Conservation (phyloP, 2,888 invertebrate genomes). For the Pycnomerus fuliginosus region DNA sequence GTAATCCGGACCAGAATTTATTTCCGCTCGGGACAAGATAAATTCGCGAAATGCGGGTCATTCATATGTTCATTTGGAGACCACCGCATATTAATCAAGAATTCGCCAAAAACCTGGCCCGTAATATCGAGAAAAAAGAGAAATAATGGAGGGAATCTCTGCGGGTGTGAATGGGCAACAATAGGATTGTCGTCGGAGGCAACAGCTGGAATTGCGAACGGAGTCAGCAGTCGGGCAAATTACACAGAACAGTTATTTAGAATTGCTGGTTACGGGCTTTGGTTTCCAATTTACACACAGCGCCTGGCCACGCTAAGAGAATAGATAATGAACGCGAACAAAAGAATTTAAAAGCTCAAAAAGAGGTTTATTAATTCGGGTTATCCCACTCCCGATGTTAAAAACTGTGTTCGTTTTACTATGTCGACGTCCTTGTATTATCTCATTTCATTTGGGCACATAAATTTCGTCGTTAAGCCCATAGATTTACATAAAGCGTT, state of each 20-base stretch:
- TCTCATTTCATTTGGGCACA: slow-evolving; percentile 23
- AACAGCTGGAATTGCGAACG: slow-evolving; percentile 20
- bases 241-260: slow-evolving; percentile 34
- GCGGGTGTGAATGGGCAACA: slow-evolving; percentile 26
- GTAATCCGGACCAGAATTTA: too few relatives aligned
- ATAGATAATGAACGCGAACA: slow-evolving; percentile 39
- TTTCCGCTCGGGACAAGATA: too few relatives aligned
- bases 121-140: slow-evolving; percentile 4
- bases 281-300: slow-evolving; percentile 38
- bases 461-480: slow-evolving; percentile 20
- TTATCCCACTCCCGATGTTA: slow-evolving; percentile 14
- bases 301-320: slow-evolving; percentile 34
- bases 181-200: slow-evolving; percentile 29
- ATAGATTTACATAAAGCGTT: slow-evolving; percentile 25
- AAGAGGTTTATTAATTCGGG: slow-evolving; percentile 11
- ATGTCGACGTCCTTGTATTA: slow-evolving; percentile 22
- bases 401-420: slow-evolving; percentile 24
- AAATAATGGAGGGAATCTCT: slow-evolving; percentile 21
- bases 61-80: too few relatives aligned
- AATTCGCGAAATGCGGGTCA: too few relatives aligned
- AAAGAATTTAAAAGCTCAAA: slow-evolving; percentile 34
- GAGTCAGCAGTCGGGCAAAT: slow-evolving; percentile 31
- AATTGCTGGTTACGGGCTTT: slow-evolving; percentile 35
- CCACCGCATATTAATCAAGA: too few relatives aligned
- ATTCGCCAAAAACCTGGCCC: not conserved